Percentiles rank a stretch among this genome's conserved stretches.
Conservation (phyloP, 2,113 vertebrate genomes). For the Sylvietta virens region DNA sequence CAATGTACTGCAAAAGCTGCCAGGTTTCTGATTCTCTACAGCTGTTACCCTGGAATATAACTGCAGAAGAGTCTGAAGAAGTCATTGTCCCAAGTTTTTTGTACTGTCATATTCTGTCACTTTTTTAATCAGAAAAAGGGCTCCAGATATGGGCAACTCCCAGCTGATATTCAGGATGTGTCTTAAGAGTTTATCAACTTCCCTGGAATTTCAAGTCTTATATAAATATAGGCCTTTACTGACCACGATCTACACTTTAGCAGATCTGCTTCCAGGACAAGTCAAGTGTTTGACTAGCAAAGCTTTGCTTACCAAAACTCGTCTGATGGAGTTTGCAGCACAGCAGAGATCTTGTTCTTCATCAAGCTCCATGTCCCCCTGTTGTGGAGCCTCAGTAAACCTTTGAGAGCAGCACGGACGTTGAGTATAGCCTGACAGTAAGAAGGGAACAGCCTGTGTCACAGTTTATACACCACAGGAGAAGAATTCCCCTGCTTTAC, state of each 20-base stretch:
- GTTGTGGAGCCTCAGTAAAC: constrained; percentile 57
- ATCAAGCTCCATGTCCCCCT: constrained; percentile 55
- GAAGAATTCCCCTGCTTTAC: neutral
- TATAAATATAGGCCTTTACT: neutral
- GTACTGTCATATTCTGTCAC: neutral
- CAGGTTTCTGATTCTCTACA: neutral
- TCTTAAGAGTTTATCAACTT: neutral
- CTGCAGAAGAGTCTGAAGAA: neutral
- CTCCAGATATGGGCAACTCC: neutral
- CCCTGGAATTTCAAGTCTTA: neutral
- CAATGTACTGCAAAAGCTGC: neutral
- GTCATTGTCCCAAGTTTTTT: neutral
- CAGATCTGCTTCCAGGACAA: neutral
- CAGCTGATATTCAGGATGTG: neutral
- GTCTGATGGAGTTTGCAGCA: neutral
- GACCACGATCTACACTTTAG: neutral
- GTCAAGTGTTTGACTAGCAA: too few relatives aligned
- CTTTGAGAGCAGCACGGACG: constrained; percentile 49
- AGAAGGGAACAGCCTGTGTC: neutral
- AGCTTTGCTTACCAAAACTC: constrained; percentile 45
- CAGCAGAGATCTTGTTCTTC: constrained; percentile 21
- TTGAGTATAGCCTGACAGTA: constrained; percentile 47
- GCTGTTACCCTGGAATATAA: neutral
- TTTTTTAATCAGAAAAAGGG: neutral
- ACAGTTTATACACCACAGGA: neutral